phyloP scores from a whole-genome alignment of 2,888 invertebrate genomes.

The Caenorhabditis becei region DNA sequence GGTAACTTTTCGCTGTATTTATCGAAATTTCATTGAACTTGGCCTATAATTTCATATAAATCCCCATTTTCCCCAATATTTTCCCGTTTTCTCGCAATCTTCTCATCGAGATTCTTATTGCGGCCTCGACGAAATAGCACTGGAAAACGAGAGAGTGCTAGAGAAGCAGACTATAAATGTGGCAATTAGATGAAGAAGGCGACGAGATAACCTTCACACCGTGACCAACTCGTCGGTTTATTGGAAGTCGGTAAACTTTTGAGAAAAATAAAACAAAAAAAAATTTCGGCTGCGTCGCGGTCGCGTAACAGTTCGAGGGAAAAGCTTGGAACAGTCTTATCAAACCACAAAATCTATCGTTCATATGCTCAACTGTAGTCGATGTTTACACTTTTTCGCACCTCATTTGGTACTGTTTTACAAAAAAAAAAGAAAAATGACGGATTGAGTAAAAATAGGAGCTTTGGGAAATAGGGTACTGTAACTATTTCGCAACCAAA shows the following conservation, averaged over 20 bases:
- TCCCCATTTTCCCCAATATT: background rate
- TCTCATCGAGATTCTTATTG: conserved; percentile 43
- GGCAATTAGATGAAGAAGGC: conserved; percentile 51
- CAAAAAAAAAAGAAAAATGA: too few relatives aligned
- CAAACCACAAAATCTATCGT: too few relatives aligned
- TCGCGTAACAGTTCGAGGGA: too few relatives aligned
- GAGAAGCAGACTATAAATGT: conserved; percentile 55
- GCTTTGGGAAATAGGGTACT: too few relatives aligned
- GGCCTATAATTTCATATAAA: background rate
- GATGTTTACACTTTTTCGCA: too few relatives aligned
- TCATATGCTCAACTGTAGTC: too few relatives aligned
- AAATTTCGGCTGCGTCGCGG: background rate
- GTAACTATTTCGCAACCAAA: too few relatives aligned
- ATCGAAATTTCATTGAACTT: too few relatives aligned
- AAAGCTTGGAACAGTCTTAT: background rate
- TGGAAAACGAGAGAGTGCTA: conserved; percentile 1
- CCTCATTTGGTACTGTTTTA: too few relatives aligned
- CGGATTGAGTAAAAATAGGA: too few relatives aligned
- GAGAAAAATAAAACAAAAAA: too few relatives aligned
- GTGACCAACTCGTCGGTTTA: conserved; percentile 25
- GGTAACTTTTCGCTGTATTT: too few relatives aligned
- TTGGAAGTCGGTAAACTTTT: conserved; percentile 4
- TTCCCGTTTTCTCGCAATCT: conserved; percentile 24
- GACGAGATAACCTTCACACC: conserved; percentile 52
- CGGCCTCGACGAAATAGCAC: conserved; percentile 33